Evolutionary conservation across 2,888 invertebrate genomes (phyloP), one percentile per base, ranked within the genome.

Genomic region (Pachymerium ferrugineum): DNA sequence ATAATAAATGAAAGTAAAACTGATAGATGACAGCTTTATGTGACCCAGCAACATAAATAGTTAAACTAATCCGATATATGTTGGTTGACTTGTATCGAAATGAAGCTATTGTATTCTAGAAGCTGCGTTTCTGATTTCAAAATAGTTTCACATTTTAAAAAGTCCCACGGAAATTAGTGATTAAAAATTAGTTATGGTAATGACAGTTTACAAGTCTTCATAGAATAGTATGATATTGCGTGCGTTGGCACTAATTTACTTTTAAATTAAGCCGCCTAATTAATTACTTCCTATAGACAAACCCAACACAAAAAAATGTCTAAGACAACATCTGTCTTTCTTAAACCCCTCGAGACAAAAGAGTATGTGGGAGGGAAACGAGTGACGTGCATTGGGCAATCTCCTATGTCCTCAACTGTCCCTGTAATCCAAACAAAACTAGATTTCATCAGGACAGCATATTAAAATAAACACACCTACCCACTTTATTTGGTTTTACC

Each of bases 371-470:
- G 62, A 12, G 25, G n/a, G 62, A 25, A 28, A n/a, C 4, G 62
- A 25, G 25, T 54, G 54, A 54, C 2, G 25, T 12, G 25, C 28
- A 25, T 62, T 28, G 62, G 62, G 25, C 22, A 62, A 62, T 62
- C 28, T 54, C 10, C 62, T 62, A 28, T 62, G 62, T 62, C 10
- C 12, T 25, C n/a, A n/a, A 62, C 62, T 62, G 62, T 62, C 62
- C 28, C 12, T 62, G 62, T 62, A 62, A 62, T 62, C 62, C 62
- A 62, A 62, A 62, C n/a, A 62, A 62, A 62, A 62, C 62, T 62
- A 28, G 62, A 62, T 62, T 62, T 62, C 62, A 62, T 62, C 62
- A 62, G 25, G 28, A 4, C 8, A 28, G 62, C 10, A 62, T 62
- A 62, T 62, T 22, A 62, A n/a, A 54, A 54, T 54, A 22, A 5